Conservation (phyloP, 2,888 invertebrate species). For the Rambutsinella grinnellia region DNA sequence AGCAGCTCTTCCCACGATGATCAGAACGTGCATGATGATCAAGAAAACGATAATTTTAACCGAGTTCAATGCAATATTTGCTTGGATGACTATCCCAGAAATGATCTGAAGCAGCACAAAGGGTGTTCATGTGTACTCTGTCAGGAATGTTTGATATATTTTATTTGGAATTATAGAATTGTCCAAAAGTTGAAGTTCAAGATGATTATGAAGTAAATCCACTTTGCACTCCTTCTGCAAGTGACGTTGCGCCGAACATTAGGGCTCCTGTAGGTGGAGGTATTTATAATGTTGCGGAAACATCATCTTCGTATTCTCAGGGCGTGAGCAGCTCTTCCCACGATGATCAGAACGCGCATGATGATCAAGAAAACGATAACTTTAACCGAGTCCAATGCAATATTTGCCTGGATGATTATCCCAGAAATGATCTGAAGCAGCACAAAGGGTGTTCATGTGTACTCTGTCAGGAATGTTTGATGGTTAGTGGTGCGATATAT, state of each 20-base stretch:
- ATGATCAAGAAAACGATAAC: slow-evolving; percentile 21
- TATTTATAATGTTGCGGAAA: slow-evolving; percentile 9
- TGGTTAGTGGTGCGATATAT: too few species aligned
- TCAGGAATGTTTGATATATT: slow-evolving; percentile 74
- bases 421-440: slow-evolving; percentile 72
- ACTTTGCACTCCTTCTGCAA: too few species aligned
- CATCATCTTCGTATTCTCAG: slow-evolving; percentile 13
- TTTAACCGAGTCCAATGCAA: slow-evolving; percentile 69
- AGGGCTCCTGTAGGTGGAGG: slow-evolving; percentile 43
- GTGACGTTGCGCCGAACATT: too few species aligned
- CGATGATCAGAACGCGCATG: not conserved
- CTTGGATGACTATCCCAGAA: slow-evolving; percentile 73
- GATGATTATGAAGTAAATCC: too few species aligned
- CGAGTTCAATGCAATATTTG: slow-evolving; percentile 73
- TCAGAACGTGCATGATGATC: too few species aligned
- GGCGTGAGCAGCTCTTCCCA: slow-evolving; percentile 7
- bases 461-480: slow-evolving; percentile 74
- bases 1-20: not conserved
- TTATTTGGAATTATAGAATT: too few species aligned
- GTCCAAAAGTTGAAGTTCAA: too few species aligned
- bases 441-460: slow-evolving; percentile 74
- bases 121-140: slow-evolving; percentile 75
- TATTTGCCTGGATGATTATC: slow-evolving; percentile 76
- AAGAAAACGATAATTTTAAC: slow-evolving; percentile 32
- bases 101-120: slow-evolving; percentile 73